Conservation (phyloP, 2,113 vertebrate genomes). For the Hippolais icterina region DNA sequence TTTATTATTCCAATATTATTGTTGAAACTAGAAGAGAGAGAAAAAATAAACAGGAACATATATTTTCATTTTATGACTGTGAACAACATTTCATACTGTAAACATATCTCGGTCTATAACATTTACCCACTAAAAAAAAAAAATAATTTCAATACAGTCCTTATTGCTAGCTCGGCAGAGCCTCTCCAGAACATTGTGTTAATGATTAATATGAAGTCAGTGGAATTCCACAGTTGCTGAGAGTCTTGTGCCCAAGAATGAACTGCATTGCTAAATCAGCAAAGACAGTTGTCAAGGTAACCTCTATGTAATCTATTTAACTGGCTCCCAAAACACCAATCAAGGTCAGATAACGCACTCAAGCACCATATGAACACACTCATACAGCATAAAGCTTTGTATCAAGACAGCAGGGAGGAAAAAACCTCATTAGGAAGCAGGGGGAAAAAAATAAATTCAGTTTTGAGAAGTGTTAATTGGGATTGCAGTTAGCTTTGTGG, state of each 20-base stretch:
- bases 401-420: conserved; percentile 84
- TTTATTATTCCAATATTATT: conserved; percentile 63
- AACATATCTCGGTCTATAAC: conserved; percentile 59
- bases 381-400: conserved; percentile 82
- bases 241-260: conserved; percentile 86
- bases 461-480: conserved; percentile 84
- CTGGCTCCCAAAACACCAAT: conserved; percentile 88
- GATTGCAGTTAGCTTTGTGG: conserved; percentile 63
- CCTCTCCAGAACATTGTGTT: conserved; percentile 82
- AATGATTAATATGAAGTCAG: conserved; percentile 88
- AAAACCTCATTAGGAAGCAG: conserved; percentile 85
- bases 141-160: conserved; percentile 70
- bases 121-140: conserved; percentile 60
- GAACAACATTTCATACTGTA: conserved; percentile 60
- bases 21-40: conserved; percentile 37
- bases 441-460: conserved; percentile 77
- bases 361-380: conserved; percentile 82
- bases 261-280: conserved; percentile 90
- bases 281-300: conserved; percentile 96
- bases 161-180: conserved; percentile 77
- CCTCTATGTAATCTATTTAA: conserved; percentile 92
- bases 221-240: conserved; percentile 84
- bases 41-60: conserved; percentile 47
- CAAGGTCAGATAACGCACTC: conserved; percentile 88
- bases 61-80: conserved; percentile 48